phyloP scores from a whole-genome alignment of 1,140 invertebrate species.

The Pygmarrhopalites habei region DNA sequence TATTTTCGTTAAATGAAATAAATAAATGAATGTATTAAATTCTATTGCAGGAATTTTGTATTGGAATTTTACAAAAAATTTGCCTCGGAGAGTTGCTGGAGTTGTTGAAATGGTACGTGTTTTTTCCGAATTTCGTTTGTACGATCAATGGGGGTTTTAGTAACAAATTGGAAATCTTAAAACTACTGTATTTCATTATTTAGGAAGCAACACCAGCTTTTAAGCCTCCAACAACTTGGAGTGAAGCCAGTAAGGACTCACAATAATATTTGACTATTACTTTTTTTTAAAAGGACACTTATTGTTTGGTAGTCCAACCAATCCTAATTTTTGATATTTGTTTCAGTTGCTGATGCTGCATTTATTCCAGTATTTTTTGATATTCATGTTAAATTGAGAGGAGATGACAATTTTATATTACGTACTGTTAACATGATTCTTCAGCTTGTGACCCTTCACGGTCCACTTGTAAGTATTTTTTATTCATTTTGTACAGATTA shows the following conservation, averaged over 20 bases:
- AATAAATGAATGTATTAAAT: no score
- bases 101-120: slow-evolving; percentile 59
- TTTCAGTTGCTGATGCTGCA: slow-evolving; percentile 63
- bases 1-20: no score
- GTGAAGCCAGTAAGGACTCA: no score
- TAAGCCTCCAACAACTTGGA: slow-evolving; percentile 51
- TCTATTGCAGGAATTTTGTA: slow-evolving; percentile 33
- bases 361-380: slow-evolving; percentile 70
- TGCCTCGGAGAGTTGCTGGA: slow-evolving; percentile 60
- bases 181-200: no score
- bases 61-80: slow-evolving; percentile 40
- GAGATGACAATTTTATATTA: slow-evolving; percentile 63
- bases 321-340: no score
- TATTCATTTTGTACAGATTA: no score
- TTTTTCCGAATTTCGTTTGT: no score
- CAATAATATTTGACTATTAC: no score
- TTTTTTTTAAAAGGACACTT: no score
- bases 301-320: no score
- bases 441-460: slow-evolving; percentile 71
- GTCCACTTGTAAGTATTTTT: slow-evolving; percentile 55
- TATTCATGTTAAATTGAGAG: slow-evolving; percentile 71
- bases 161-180: no score
- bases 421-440: slow-evolving; percentile 70
- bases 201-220: slow-evolving; percentile 31
- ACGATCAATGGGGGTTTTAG: no score